Percentiles rank a stretch among this genome's conserved stretches.
These are phyloP conservation scores for Deroplatys truncata DNA, from an alignment of 2,888 invertebrate species.

Conservation along the genomic window DNA sequence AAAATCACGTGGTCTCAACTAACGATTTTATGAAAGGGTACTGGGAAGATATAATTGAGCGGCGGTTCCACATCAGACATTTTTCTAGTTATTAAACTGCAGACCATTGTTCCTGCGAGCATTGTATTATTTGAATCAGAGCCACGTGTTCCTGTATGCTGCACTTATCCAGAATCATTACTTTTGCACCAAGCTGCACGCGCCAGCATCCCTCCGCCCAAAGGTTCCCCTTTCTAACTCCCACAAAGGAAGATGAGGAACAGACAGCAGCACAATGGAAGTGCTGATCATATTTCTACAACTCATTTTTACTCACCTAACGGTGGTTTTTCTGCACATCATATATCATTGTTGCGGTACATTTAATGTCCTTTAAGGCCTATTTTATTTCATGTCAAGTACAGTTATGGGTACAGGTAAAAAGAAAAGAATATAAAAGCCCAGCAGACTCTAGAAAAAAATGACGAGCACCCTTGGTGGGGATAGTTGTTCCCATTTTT, in stretches of 20 bases:
- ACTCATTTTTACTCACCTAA: background rate
- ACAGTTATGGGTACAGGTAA: background rate
- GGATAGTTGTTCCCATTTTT: too few relatives aligned
- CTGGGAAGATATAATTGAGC: too few relatives aligned
- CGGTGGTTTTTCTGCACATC: background rate
- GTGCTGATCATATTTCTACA: background rate
- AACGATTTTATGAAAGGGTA: too few relatives aligned
- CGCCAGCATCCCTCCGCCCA: background rate
- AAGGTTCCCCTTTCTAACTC: background rate
- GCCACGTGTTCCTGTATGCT: background rate
- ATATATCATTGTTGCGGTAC: background rate
- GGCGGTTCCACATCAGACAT: too few relatives aligned
- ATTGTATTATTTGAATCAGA: too few relatives aligned
- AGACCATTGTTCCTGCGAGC: too few relatives aligned
- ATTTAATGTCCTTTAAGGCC: background rate
- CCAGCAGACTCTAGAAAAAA: too few relatives aligned
- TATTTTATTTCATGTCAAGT: background rate
- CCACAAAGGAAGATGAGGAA: background rate
- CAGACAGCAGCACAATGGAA: background rate
- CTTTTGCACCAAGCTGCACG: background rate
- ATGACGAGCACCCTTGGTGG: background rate
- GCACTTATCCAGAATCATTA: background rate
- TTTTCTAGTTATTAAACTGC: too few relatives aligned
- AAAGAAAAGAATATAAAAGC: background rate
- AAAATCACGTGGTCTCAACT: too few relatives aligned